These are phyloP conservation scores for Punctoribates punctum DNA, from an alignment of 2,888 invertebrate species.

Conservation along the genomic window DNA sequence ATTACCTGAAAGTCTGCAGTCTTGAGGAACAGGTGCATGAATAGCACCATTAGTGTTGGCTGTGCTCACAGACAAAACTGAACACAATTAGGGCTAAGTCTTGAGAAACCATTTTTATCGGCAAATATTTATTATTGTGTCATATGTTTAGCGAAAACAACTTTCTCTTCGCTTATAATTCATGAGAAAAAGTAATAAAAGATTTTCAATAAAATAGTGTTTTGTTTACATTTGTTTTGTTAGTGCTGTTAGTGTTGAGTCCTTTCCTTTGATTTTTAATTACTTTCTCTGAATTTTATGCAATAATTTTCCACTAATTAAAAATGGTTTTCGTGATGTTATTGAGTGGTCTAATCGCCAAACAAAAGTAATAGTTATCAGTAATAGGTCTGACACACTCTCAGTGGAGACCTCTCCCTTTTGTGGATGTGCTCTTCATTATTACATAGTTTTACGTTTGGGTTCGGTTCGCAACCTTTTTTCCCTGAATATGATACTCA, in stretches of 20 bases:
- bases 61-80: background rate
- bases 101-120: background rate
- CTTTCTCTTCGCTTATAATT: no score
- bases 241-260: no score
- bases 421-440: background rate
- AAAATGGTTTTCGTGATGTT: no score
- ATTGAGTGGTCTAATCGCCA: no score
- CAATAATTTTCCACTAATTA: no score
- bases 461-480: constrained; percentile 12
- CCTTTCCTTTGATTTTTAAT: no score
- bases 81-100: background rate
- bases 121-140: constrained; percentile 2
- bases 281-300: no score
- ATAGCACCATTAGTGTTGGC: constrained; percentile 21
- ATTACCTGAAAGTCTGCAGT: background rate
- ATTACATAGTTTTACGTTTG: background rate
- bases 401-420: background rate
- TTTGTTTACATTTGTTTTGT: no score
- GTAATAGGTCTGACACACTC: no score
- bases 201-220: no score
- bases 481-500: background rate
- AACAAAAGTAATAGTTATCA: no score
- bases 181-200: no score
- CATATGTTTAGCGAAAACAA: background rate
- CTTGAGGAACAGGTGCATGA: constrained; percentile 24